Percentiles rank a stretch among this genome's conserved stretches.
phyloP scores from a whole-genome alignment of 2,797 vertebrate genomes.

The Nannoperca obscura region DNA sequence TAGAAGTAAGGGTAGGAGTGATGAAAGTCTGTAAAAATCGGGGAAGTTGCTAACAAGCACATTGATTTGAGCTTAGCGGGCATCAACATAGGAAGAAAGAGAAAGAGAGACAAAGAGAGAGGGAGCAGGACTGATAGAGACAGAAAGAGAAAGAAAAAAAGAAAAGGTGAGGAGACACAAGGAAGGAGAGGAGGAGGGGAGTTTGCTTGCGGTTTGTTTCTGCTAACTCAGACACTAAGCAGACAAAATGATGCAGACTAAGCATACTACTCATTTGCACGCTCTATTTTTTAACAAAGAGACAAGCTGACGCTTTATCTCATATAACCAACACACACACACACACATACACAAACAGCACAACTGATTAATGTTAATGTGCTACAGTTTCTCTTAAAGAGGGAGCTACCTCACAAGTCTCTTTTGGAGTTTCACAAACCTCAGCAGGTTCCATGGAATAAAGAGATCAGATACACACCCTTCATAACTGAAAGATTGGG shows the following conservation, averaged over 20 bases:
- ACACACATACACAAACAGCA: too few species aligned
- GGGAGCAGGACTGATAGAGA: not conserved
- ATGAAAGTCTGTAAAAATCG: conserved; percentile 67
- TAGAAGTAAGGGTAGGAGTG: conserved; percentile 37
- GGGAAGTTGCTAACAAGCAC: conserved; percentile 69
- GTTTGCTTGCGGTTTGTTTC: conserved; percentile 36
- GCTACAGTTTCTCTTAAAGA: conserved; percentile 26
- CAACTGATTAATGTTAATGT: conserved; percentile 55
- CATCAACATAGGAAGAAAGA: conserved; percentile 39
- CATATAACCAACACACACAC: conserved; percentile 15
- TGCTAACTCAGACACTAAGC: conserved; percentile 42
- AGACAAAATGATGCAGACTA: conserved; percentile 53
- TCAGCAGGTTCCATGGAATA: conserved; percentile 55
- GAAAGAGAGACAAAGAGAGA: conserved; percentile 1
- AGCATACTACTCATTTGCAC: conserved; percentile 53
- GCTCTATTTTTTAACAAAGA: conserved; percentile 65
- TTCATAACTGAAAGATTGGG: conserved; percentile 40
- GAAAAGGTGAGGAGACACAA: conserved; percentile 4
- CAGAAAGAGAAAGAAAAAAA: conserved; percentile 16
- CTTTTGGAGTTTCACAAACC: conserved; percentile 41
- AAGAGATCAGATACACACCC: conserved; percentile 24
- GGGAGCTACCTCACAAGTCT: conserved; percentile 22
- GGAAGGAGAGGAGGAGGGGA: not conserved
- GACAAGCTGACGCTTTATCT: conserved; percentile 39
- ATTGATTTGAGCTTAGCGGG: conserved; percentile 62